phyloP scores from a whole-genome alignment of 2,888 invertebrate species.

The Leuctra nigra region DNA sequence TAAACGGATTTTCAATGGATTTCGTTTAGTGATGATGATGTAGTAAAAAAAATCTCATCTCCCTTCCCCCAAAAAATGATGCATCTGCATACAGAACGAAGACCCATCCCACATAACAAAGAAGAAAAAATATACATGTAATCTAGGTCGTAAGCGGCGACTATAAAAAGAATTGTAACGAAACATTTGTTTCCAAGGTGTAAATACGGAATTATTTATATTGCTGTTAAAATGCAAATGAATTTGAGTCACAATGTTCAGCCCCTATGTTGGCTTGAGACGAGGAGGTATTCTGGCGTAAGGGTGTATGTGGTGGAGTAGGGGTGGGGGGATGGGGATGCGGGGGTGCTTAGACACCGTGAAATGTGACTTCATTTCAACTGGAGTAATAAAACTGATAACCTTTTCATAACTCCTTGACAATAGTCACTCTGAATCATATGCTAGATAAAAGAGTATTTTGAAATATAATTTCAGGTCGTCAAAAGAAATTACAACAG shows the following conservation, averaged over 20 bases:
- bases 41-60: conserved; percentile 17
- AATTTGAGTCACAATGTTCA: conserved; percentile 10
- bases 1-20: conserved; percentile 16
- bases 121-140: conserved; percentile 14
- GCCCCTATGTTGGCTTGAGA: no score
- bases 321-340: no score
- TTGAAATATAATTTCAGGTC: no score
- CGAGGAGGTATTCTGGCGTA: no score
- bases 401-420: conserved; percentile 9
- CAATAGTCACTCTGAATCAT: no score
- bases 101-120: conserved; percentile 13
- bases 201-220: conserved; percentile 19
- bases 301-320: no score
- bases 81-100: conserved; percentile 23
- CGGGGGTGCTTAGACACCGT: conserved; percentile 7
- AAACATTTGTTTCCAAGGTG: conserved; percentile 15
- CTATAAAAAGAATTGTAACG: background rate
- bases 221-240: conserved; percentile 24
- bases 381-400: conserved; percentile 4
- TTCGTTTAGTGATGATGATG: conserved; percentile 18
- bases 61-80: conserved; percentile 14
- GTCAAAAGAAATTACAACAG: no score
- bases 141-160: conserved; percentile 16
- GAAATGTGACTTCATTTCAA: conserved; percentile 10
- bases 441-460: no score